Evolutionary conservation across 2,888 invertebrate genomes (phyloP).

Genomic region (Zygaena filipendulae): DNA sequence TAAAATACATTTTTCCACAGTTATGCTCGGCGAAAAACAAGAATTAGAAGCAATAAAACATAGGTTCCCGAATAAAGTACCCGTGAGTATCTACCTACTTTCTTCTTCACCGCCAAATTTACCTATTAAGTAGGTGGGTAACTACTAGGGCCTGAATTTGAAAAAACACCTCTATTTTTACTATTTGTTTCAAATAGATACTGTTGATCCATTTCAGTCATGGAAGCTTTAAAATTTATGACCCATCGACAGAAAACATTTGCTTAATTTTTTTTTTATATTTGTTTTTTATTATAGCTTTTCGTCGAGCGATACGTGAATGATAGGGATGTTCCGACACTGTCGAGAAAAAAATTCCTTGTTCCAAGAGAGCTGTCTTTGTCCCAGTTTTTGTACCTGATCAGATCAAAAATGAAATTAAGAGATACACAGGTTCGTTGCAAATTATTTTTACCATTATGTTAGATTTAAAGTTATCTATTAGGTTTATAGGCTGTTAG

Average conservation of each 20-base stretch:
- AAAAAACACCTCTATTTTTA: slow-evolving; percentile 1
- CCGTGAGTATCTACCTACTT: slow-evolving; percentile 64
- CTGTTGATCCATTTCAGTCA: too few relatives aligned
- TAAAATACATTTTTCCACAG: too few relatives aligned
- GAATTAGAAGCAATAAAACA: slow-evolving; percentile 79
- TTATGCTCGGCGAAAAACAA: too few relatives aligned
- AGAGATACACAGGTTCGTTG: slow-evolving; percentile 45
- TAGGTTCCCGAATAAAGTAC: slow-evolving; percentile 83
- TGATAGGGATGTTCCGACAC: slow-evolving; percentile 77
- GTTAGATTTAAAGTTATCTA: too few relatives aligned
- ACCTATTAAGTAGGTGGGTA: not conserved
- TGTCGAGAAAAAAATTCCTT: slow-evolving; percentile 86
- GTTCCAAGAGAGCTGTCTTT: slow-evolving; percentile 90
- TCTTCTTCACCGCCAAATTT: not conserved
- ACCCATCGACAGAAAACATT: too few relatives aligned
- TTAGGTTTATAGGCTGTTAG: too few relatives aligned
- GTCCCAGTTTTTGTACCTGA: slow-evolving; percentile 87
- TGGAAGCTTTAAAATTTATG: too few relatives aligned
- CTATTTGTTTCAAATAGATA: slow-evolving; percentile 1
- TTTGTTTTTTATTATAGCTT: slow-evolving; percentile 60
- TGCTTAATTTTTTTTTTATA: too few relatives aligned
- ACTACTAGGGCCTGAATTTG: too few relatives aligned
- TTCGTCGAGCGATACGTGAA: slow-evolving; percentile 82
- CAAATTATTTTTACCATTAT: slow-evolving; percentile 1
- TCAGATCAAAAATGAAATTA: slow-evolving; percentile 64